Evolutionary conservation across 2,797 vertebrate genomes (phyloP), one percentile per base, ranked within the genome.

Genomic region (Hypotaenidia okinawae): DNA sequence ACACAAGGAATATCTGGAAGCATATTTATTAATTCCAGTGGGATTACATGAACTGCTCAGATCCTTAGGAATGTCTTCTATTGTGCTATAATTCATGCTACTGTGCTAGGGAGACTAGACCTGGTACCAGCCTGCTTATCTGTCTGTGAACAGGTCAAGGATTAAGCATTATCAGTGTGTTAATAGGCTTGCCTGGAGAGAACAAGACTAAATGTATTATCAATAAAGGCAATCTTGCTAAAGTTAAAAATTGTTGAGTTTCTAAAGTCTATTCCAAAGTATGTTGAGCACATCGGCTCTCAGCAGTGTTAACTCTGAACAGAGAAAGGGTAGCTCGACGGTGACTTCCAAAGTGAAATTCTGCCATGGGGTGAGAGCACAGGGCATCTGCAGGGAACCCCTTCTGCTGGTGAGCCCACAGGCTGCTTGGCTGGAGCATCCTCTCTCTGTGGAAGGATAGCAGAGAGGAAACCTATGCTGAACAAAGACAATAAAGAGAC

Each of bases 121-220:
- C 35, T 87, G 63, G 27, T 67, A 82, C 67, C 57, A 95, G 67
- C 24, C 55, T 80, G 63, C 74, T 93, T 94, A 95, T 95, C 80
- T 86, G 10, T 52, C 86, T 92, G 2, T 2, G 28, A 90, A 61
- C 47, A 70, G 88, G 90, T 93, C 84, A 93, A 89, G 70, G 88
- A 93, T 92, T 90, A 95, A 90, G 61, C 7, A 1, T 90, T 95
- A 92, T 82, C 86, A 45, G 63, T 57, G n/a, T 66, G 28, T 76
- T 92, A 88, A 69, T 63, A 89, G 74, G 74, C n/a, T 90, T 87
- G 70, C 86, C 95, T 76, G 57, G 35, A 82, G 80, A 90, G 37
- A 73, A 49, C 66, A 90, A 89, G 77, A 59, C 67, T 75, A 90
- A 94, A 82, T 27, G 8, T 47, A 84, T 41, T 80, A 82, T 64